Evolutionary conservation across 1,140 invertebrate genomes (phyloP).

Genomic region (Drosophila triauraria): DNA sequence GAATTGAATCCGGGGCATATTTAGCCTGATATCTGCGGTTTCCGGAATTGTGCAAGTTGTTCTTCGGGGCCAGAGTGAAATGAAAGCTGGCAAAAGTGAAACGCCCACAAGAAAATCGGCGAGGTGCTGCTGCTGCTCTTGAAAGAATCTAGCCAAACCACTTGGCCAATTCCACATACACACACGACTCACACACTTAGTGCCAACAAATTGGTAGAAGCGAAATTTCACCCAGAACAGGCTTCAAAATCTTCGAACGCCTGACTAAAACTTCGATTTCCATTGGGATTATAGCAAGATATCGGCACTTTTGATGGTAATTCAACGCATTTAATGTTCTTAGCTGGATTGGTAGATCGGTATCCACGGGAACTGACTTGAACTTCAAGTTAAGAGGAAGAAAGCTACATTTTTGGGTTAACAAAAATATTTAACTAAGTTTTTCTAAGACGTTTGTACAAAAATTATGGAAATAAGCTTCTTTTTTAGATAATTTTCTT

Average conservation of each 20-base stretch:
- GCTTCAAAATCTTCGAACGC: slow-evolving; percentile 53
- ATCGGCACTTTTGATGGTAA: slow-evolving; percentile 65
- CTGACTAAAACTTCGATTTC: slow-evolving; percentile 43
- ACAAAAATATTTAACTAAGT: neutral
- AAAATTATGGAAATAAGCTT: neutral
- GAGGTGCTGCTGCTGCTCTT: slow-evolving; percentile 44
- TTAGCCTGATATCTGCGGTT: neutral
- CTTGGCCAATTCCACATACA: slow-evolving; percentile 78
- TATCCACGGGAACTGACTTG: neutral
- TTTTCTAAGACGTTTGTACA: neutral
- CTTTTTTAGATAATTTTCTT: neutral
- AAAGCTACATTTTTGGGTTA: no score
- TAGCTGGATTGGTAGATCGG: slow-evolving; percentile 9
- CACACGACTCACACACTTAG: slow-evolving; percentile 39
- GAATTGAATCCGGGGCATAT: slow-evolving; percentile 27
- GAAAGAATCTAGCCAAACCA: slow-evolving; percentile 82
- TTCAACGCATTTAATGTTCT: slow-evolving; percentile 57
- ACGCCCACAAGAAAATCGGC: slow-evolving; percentile 75
- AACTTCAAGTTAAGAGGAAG: neutral
- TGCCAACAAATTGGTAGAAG: slow-evolving; percentile 41
- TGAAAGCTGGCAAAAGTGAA: slow-evolving; percentile 81
- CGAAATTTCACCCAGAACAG: slow-evolving; percentile 80
- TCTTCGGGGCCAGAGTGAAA: slow-evolving; percentile 60
- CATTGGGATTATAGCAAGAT: slow-evolving; percentile 34
- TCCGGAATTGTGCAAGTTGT: slow-evolving; percentile 35